Conservation (phyloP, 2,888 invertebrate genomes). For the Bembecia ichneumoniformis region DNA sequence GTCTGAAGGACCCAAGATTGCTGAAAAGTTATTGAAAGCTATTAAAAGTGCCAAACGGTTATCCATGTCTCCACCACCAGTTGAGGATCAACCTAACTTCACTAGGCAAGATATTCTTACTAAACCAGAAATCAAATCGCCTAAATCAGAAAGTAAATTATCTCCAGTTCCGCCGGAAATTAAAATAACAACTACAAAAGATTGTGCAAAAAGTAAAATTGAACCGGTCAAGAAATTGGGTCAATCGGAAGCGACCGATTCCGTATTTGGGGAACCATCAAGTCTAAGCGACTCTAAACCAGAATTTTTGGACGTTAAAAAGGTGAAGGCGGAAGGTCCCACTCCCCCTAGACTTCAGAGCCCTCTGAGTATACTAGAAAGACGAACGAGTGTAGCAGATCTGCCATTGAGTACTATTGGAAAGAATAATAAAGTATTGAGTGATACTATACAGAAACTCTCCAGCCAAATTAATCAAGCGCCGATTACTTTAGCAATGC, state of each 20-base stretch:
- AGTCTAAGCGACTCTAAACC: slow-evolving; percentile 45
- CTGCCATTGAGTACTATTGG: slow-evolving; percentile 46
- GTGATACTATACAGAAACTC: slow-evolving; percentile 75
- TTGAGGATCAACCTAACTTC: slow-evolving; percentile 39
- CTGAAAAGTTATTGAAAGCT: slow-evolving; percentile 75
- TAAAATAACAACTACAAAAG: slow-evolving; percentile 27
- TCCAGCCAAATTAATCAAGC: slow-evolving; percentile 66
- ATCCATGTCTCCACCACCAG: slow-evolving; percentile 59
- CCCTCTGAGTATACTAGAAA: slow-evolving; percentile 49
- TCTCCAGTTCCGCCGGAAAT: slow-evolving; percentile 22
- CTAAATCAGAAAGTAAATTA: slow-evolving; percentile 18
- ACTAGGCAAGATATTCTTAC: slow-evolving; percentile 41
- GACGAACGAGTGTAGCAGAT: slow-evolving; percentile 59
- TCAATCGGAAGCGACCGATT: slow-evolving; percentile 32
- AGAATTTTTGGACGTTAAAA: slow-evolving; percentile 44
- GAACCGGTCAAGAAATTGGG: slow-evolving; percentile 40
- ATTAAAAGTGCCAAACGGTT: slow-evolving; percentile 70
- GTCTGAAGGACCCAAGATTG: slow-evolving; percentile 72
- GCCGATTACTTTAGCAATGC: slow-evolving; percentile 36
- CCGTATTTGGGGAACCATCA: slow-evolving; percentile 55
- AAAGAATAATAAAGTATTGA: slow-evolving; percentile 73
- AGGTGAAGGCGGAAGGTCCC: slow-evolving; percentile 43
- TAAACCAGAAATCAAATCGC: slow-evolving; percentile 20
- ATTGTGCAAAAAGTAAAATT: slow-evolving; percentile 28
- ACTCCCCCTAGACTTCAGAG: slow-evolving; percentile 46